Conservation (phyloP, 2,113 vertebrate species). For the Aphyosemion australe region DNA sequence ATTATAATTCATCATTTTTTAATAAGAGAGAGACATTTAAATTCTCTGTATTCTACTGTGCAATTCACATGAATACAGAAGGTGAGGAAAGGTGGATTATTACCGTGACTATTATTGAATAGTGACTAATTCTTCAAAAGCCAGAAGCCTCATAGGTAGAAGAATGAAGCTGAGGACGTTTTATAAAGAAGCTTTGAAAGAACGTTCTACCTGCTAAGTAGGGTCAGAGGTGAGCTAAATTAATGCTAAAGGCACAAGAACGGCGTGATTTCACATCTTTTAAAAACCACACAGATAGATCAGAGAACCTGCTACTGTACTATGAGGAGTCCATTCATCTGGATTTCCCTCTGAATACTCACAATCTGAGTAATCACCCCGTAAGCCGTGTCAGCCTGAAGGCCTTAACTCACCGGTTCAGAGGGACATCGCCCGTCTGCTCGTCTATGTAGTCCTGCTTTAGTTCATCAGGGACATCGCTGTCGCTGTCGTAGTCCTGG, state of each 20-base stretch:
- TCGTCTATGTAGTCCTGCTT: slow-evolving; percentile 98
- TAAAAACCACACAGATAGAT: background rate
- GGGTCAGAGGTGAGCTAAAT: slow-evolving; percentile 40
- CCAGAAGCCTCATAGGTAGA: background rate
- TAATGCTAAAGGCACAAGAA: slow-evolving; percentile 16
- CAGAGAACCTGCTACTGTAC: background rate
- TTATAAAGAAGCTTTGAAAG: slow-evolving; percentile 14
- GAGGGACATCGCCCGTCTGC: slow-evolving; percentile 92
- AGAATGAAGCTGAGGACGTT: slow-evolving; percentile 30
- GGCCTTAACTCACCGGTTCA: slow-evolving; percentile 85
- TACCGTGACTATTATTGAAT: slow-evolving; percentile 23
- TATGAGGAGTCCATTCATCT: background rate
- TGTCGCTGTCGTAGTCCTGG: slow-evolving; percentile 98
- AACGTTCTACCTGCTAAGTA: slow-evolving; percentile 27
- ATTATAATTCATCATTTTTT: background rate
- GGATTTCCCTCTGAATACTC: background rate
- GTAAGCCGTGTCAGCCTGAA: background rate
- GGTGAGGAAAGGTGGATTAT: slow-evolving; percentile 22
- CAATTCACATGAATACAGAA: slow-evolving; percentile 35
- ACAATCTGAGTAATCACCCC: background rate
- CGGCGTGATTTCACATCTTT: slow-evolving; percentile 17
- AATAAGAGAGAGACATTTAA: slow-evolving; percentile 3
- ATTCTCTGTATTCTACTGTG: slow-evolving; percentile 19
- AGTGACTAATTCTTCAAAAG: slow-evolving; percentile 20
- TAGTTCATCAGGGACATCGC: slow-evolving; percentile 94